Evolutionary conservation across 1,140 invertebrate genomes (phyloP), one percentile per base, ranked within the genome.

Genomic region (Lordiphosa collinella): DNA sequence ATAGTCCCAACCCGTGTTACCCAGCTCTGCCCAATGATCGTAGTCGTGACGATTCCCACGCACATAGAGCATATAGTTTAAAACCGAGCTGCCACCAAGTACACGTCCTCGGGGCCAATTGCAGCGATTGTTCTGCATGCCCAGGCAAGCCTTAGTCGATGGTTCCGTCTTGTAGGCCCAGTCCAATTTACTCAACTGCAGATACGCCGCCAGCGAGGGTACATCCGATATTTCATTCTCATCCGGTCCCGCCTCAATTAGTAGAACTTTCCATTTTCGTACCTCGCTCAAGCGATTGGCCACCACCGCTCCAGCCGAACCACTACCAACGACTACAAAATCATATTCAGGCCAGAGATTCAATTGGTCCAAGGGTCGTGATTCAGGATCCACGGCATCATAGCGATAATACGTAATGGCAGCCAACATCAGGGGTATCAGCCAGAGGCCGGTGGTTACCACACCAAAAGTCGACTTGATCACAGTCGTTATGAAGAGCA

Each of bases 51-150:
- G 91, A 89, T 94, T 92, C 40, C 94, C 97, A 61, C 97, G 90
- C 4, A 89, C 96, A 87, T 99, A 99, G 0, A 98, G 92, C 97
- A 99, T 98, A 71, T 98, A 98, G 87, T 99, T 99, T 0, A 99
- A 90, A 0, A 96, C 95, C 38, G 94, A 96, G 1, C 95, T 96
- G 0, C 97, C 97, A 1, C 97, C 97, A 0, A 97, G 89, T 0
- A 96, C 94, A 82, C 95, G 96, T 8, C 95, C 95, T 34, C 95
- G 89, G 0, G 95, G 94, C 95, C 95, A 96, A 73, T 95, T 96
- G 87, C 95, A 96, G 31, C 94, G 91, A 37, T 92, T 92, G 41
- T 93, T 93, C 66, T 93, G 93, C 91, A 93, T 93, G 1, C 92
- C 95, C 38, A 96, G 89, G 67, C 95, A 96, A 0, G 95, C 94